Conservation (phyloP, 30 jellyfish, hydroid and myxozoan genomes). For the Sanderia malayensis region DNA sequence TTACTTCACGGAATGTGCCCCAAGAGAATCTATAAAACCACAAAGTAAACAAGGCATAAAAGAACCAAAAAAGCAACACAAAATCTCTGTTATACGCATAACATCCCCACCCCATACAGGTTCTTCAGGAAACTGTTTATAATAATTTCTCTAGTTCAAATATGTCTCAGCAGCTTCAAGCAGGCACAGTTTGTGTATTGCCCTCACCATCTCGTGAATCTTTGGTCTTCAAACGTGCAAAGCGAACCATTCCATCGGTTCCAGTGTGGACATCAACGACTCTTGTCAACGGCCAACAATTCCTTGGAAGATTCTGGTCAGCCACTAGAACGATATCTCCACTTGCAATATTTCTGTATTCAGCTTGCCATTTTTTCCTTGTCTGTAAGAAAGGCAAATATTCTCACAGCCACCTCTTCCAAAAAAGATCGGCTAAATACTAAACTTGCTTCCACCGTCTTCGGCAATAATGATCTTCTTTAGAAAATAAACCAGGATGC, state of each 20-base stretch:
- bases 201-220: too few species aligned
- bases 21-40: background rate
- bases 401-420: conserved; percentile 42
- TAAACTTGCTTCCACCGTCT: conserved; percentile 38
- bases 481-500: conserved; percentile 27
- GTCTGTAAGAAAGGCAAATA: conserved; percentile 28
- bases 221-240: conserved; percentile 10
- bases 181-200: too few species aligned
- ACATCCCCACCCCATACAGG: too few species aligned
- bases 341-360: conserved; percentile 7
- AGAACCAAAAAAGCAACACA: too few species aligned
- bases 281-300: conserved; percentile 40
- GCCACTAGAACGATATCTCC: conserved; percentile 22
- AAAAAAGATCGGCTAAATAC: conserved; percentile 30
- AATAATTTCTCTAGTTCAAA: too few species aligned
- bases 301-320: conserved; percentile 12
- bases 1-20: conserved; percentile 12
- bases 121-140: too few species aligned
- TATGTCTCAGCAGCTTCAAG: too few species aligned
- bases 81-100: background rate
- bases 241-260: conserved; percentile 6
- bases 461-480: conserved; percentile 13
- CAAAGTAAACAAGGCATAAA: background rate
- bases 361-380: conserved; percentile 19
- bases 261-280: background rate